Evolutionary conservation across 2,113 vertebrate genomes (phyloP).

Genomic region (Oreochromis niloticus): DNA sequence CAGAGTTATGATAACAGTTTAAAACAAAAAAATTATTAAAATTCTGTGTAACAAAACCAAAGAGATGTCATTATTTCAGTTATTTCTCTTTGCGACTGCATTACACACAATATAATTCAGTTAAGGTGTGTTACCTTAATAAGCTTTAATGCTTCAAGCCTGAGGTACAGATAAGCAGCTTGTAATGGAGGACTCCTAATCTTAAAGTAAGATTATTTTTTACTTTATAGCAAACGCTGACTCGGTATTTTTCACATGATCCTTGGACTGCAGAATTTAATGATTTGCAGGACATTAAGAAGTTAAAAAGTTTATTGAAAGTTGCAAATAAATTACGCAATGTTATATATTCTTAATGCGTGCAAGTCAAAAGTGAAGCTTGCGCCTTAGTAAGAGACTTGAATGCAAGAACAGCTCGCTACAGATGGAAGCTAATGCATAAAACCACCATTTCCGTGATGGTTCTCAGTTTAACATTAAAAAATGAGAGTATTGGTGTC

Average conservation of each 20-base stretch:
- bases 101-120: neutral
- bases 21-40: accelerated
- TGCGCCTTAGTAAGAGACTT: neutral
- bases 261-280: neutral
- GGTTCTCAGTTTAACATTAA: neutral
- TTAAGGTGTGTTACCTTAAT: neutral
- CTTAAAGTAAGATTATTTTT: neutral
- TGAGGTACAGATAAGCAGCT: neutral
- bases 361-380: neutral
- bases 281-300: neutral
- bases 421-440: neutral
- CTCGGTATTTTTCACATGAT: neutral
- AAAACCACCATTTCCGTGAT: neutral
- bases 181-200: neutral
- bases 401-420: neutral
- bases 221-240: neutral
- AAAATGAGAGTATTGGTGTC: neutral
- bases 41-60: neutral
- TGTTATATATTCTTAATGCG: neutral
- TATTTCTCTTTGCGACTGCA: neutral
- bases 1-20: accelerated
- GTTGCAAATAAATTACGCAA: neutral
- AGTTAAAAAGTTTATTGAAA: neutral
- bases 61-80: neutral
- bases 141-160: neutral